Evolutionary conservation across 1,140 invertebrate species (phyloP), one percentile per base, ranked within the genome.

Genomic region (Trichonephila clavata): DNA sequence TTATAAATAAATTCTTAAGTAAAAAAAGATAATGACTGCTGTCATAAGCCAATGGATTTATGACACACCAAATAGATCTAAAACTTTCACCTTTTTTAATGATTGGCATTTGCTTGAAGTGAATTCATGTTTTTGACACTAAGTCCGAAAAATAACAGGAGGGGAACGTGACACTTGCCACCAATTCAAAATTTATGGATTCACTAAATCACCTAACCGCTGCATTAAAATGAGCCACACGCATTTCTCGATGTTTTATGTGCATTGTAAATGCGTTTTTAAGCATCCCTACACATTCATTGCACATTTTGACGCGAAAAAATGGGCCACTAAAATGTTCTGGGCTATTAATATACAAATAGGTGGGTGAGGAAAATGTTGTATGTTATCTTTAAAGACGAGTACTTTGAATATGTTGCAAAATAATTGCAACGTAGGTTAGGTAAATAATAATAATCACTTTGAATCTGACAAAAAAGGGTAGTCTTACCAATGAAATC

Each of bases 101-200:
- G 71, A 77, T 77, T 77, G 71, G 71, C 32, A 32, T 24, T 32
- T 77, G 71, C 71, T 32, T 24, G 24, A 77, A 39, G 21, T 5
- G 24, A 32, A 77, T 77, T 77, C 71, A 18, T 77, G 71, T 77
- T 77, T 77, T 77, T 77, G 71, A 77, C 71, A 77, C 71, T 77
- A 77, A 77, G 71, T 77, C 71, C 27, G 71, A 77, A 77, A 77
- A 77, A 77, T 77, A 77, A 77, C 71, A 32, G 27, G 14, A 16
- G 71, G 27, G 18, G 32, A 77, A 77, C 71, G 71, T 77, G 71
- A 77, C 18, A 18, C 27, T 32, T 77, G 71, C 71, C 71, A 77
- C 27, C 71, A 39, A 77, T 77, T 77, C 71, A 13, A 77, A 77
- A 77, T 77, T 77, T 77, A 77, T 39, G 24, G 6, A 16, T 27